Evolutionary conservation across 2,888 invertebrate genomes (phyloP).

Genomic region (Limnephilus rhombicus): DNA sequence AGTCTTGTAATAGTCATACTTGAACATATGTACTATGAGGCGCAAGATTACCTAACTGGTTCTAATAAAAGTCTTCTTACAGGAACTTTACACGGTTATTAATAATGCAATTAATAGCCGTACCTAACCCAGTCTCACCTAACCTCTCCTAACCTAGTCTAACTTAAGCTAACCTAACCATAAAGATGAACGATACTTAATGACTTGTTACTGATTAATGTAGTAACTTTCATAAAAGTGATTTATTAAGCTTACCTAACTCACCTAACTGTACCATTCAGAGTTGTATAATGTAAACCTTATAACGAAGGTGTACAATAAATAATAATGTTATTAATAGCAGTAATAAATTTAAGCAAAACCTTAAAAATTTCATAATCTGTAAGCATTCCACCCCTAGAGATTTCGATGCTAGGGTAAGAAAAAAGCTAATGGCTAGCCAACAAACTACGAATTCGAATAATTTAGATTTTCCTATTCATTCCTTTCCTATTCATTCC

Average conservation of each 20-base stretch:
- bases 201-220: neutral
- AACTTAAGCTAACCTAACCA: neutral
- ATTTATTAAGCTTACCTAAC: neutral
- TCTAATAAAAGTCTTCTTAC: neutral
- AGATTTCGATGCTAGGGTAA: conserved; percentile 14
- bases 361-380: neutral
- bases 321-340: too few species aligned
- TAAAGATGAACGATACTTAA: neutral
- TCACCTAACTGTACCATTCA: too few species aligned
- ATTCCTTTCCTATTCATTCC: too few species aligned
- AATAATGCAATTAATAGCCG: neutral
- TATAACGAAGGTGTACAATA: too few species aligned
- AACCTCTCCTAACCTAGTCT: neutral
- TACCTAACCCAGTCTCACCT: neutral
- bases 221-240: neutral
- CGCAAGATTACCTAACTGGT: neutral
- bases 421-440: neutral
- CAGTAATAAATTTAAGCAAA: too few species aligned
- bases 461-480: too few species aligned
- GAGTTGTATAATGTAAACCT: too few species aligned
- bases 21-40: neutral
- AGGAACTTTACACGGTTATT: neutral
- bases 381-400: neutral
- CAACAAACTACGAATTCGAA: too few species aligned
- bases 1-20: too few species aligned